Evolutionary conservation across 2,797 vertebrate species (phyloP).

Genomic region (Enteromius trimaculatus): DNA sequence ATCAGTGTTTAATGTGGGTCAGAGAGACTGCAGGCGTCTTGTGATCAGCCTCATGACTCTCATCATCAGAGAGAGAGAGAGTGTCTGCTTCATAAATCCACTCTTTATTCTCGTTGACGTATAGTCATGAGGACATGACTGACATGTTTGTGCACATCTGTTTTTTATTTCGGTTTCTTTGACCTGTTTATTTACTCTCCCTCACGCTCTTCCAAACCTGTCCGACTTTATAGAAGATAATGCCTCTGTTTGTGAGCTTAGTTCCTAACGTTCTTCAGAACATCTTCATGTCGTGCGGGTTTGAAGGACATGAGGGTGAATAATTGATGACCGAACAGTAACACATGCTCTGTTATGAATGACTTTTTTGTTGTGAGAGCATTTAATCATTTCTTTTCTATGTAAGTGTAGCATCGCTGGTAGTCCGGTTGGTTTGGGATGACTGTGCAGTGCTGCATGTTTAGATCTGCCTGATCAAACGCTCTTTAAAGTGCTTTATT

Average conservation of each 20-base stretch:
- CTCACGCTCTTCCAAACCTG: neutral
- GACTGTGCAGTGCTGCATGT: neutral
- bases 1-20: neutral
- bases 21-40: slow-evolving; percentile 28
- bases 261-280: neutral
- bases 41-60: slow-evolving; percentile 46
- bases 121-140: neutral
- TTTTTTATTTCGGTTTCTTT: neutral
- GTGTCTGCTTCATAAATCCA: neutral
- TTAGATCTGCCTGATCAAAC: neutral
- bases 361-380: neutral
- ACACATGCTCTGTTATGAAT: neutral
- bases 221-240: neutral
- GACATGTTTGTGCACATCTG: neutral
- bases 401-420: neutral
- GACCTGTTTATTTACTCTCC: neutral
- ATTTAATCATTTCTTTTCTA: neutral
- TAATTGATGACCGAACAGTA: neutral
- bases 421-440: neutral
- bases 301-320: neutral
- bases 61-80: neutral
- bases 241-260: neutral
- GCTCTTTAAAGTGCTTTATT: neutral
- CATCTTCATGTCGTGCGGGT: neutral
- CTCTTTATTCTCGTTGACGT: neutral